Evolutionary conservation across 2,888 invertebrate genomes (phyloP).

Genomic region (Volucella bombylans): DNA sequence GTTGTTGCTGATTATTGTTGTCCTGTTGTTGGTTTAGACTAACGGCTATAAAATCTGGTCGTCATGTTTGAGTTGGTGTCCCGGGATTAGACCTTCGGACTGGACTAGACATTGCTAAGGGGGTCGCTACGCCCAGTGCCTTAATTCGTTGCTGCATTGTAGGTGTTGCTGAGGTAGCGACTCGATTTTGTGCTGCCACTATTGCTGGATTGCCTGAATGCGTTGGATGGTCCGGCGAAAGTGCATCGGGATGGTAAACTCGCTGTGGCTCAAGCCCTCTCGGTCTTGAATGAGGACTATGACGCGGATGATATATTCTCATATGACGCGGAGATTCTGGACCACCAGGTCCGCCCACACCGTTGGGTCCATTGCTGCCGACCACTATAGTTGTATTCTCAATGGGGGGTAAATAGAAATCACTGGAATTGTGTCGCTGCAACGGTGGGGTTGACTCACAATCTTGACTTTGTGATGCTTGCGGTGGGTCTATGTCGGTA

Average conservation of each 20-base stretch:
- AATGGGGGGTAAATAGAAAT: slow-evolving; percentile 91
- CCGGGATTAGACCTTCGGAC: slow-evolving; percentile 96
- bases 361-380: slow-evolving; percentile 73
- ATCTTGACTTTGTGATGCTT: slow-evolving; percentile 94
- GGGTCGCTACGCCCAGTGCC: slow-evolving; percentile 94
- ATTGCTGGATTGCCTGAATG: slow-evolving; percentile 78
- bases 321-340: slow-evolving; percentile 84
- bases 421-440: slow-evolving; percentile 93
- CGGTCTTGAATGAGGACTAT: slow-evolving; percentile 93
- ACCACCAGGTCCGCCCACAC: slow-evolving; percentile 77
- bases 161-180: slow-evolving; percentile 85
- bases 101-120: slow-evolving; percentile 93
- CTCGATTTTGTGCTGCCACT: slow-evolving; percentile 84
- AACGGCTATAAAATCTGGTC: slow-evolving; percentile 94
- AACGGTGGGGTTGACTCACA: slow-evolving; percentile 95
- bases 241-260: slow-evolving; percentile 85
- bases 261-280: slow-evolving; percentile 86
- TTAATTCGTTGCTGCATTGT: slow-evolving; percentile 96
- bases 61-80: slow-evolving; percentile 93
- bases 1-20: slow-evolving; percentile 78
- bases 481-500: slow-evolving; percentile 93
- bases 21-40: slow-evolving; percentile 80
- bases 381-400: slow-evolving; percentile 77
- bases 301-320: slow-evolving; percentile 84
- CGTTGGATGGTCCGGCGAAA: slow-evolving; percentile 85